phyloP scores from a whole-genome alignment of 2,113 vertebrate genomes.

The Crypturellus undulatus region DNA sequence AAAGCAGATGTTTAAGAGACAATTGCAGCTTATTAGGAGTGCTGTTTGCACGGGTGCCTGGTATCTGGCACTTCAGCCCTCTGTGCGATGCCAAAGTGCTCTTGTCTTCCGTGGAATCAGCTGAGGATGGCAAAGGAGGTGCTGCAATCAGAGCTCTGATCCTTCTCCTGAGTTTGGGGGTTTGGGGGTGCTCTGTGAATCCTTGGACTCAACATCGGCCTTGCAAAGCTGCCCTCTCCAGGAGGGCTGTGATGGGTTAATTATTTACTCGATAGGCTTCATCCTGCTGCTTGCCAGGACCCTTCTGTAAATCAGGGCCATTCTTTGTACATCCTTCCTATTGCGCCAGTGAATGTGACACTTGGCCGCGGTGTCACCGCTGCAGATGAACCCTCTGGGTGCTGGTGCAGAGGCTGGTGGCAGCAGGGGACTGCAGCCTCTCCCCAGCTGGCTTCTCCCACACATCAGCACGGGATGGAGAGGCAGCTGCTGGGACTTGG shows the following conservation, averaged over 20 bases:
- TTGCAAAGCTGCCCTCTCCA: slow-evolving; percentile 6
- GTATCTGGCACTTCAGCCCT: neutral
- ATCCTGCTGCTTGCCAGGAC: neutral
- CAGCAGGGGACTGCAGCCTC: neutral
- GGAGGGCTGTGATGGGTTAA: neutral
- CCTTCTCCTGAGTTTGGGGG: neutral
- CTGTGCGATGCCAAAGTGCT: rapidly evolving
- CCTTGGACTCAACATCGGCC: neutral
- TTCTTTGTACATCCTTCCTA: neutral
- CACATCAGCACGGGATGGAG: neutral
- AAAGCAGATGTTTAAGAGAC: slow-evolving; percentile 33
- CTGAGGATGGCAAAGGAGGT: neutral
- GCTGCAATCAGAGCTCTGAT: neutral
- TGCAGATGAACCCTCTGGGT: neutral
- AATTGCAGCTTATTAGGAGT: neutral
- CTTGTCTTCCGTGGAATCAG: neutral
- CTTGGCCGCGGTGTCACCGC: rapidly evolving
- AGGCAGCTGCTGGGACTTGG: neutral
- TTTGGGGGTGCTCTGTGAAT: neutral
- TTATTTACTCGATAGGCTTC: slow-evolving; percentile 9
- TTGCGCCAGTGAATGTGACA: neutral
- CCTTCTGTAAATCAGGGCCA: neutral
- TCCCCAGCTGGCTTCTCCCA: neutral
- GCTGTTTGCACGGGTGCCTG: neutral
- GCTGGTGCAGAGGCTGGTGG: rapidly evolving